Evolutionary conservation across 2,113 vertebrate genomes (phyloP).

Genomic region (Pseudorhombus dupliciocellatus): DNA sequence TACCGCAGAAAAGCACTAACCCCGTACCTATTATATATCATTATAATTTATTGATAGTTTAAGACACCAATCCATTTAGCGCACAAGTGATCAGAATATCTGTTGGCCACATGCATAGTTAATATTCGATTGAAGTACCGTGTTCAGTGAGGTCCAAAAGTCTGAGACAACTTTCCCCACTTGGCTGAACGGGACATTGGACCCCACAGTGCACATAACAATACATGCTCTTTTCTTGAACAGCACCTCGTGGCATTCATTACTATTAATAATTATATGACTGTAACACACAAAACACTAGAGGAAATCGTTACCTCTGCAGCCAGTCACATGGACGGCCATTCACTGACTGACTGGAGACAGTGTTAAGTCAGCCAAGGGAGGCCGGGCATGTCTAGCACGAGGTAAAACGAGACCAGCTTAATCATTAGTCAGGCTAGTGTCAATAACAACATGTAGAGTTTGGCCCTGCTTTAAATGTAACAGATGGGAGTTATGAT

Average conservation of each 20-base stretch:
- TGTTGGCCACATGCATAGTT: conserved; percentile 42
- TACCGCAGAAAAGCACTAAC: conserved; percentile 27
- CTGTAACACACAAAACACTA: conserved; percentile 20
- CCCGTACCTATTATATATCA: conserved; percentile 6
- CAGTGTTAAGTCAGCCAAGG: conserved; percentile 9
- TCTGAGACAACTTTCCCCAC: background rate
- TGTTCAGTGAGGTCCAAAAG: conserved; percentile 1
- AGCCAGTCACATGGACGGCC: conserved; percentile 15
- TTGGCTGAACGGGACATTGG: background rate
- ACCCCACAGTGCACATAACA: background rate
- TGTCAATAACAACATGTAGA: conserved; percentile 36
- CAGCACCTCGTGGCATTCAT: conserved; percentile 41
- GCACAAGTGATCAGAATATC: conserved; percentile 5
- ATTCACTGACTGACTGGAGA: conserved; percentile 23
- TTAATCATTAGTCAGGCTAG: conserved; percentile 63
- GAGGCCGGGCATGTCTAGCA: conserved; percentile 15
- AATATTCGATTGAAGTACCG: conserved; percentile 21
- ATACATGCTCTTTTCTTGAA: conserved; percentile 22
- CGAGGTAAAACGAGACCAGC: conserved; percentile 25
- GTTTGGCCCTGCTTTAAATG: conserved; percentile 43
- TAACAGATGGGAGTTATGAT: conserved; percentile 54
- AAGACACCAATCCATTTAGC: conserved; percentile 30
- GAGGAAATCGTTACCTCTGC: conserved; percentile 18
- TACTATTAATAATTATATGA: conserved; percentile 15
- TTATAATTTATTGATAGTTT: conserved; percentile 26